These are phyloP conservation scores for Leucoraja ocellata DNA, from an alignment of 2,797 vertebrate genomes.

Conservation along the genomic window DNA sequence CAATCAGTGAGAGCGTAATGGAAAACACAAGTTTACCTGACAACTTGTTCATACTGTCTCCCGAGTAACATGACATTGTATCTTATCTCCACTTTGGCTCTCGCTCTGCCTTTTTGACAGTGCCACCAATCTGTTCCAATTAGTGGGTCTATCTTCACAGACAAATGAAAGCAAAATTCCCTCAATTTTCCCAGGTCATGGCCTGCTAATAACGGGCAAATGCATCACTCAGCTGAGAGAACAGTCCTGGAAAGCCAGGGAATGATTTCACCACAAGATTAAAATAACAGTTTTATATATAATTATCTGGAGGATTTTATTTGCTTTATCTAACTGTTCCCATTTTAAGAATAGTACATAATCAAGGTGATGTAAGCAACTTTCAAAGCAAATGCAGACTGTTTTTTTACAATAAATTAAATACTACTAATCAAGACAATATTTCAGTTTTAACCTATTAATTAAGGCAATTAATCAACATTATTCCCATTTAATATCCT, in stretches of 20 bases:
- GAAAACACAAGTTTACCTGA: background rate
- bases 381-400: background rate
- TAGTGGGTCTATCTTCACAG: background rate
- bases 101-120: background rate
- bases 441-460: constrained; percentile 14
- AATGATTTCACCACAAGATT: constrained; percentile 10
- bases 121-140: background rate
- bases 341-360: background rate
- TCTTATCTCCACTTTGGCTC: background rate
- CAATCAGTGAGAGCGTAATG: background rate
- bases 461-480: background rate
- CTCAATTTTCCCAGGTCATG: background rate
- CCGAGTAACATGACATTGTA: background rate
- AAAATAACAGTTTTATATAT: background rate
- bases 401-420: background rate
- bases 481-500: background rate
- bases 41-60: constrained; percentile 4
- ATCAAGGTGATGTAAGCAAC: background rate
- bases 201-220: background rate
- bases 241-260: background rate
- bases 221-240: background rate
- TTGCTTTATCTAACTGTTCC: background rate
- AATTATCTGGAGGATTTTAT: background rate
- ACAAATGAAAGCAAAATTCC: constrained; percentile 7
- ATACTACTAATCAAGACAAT: background rate